Percentiles rank a stretch among this genome's conserved stretches.
phyloP scores from a whole-genome alignment of 2,113 vertebrate genomes.

The zebrafish (Danio rerio) region GRCz12tu NC_133197.1:14105501-14106000 shows the following conservation, averaged over 20 bases:
- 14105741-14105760: background rate
- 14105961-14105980: too few species aligned
- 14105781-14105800: background rate
- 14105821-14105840: background rate
- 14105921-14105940: too few species aligned
- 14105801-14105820: background rate
- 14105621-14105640: slow-evolving; percentile 82
- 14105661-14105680: slow-evolving; percentile 87
- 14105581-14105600: slow-evolving; percentile 78
- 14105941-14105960: too few species aligned
- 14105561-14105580: slow-evolving; percentile 77
- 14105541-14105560: slow-evolving; percentile 85
- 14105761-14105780: background rate
- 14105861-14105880: background rate
- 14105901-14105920: background rate
- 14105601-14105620: slow-evolving; percentile 86
- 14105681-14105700: slow-evolving; percentile 75
- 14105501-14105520: slow-evolving; percentile 77
- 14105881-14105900: background rate
- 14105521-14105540: slow-evolving; percentile 87
- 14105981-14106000: too few species aligned
- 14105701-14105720: background rate
- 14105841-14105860: background rate
- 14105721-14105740: background rate
- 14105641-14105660: slow-evolving; percentile 90